Percentiles rank a stretch among this genome's conserved stretches.
Conservation (phyloP, 1,140 invertebrate genomes). For the Drosophila kepulauana region DNA sequence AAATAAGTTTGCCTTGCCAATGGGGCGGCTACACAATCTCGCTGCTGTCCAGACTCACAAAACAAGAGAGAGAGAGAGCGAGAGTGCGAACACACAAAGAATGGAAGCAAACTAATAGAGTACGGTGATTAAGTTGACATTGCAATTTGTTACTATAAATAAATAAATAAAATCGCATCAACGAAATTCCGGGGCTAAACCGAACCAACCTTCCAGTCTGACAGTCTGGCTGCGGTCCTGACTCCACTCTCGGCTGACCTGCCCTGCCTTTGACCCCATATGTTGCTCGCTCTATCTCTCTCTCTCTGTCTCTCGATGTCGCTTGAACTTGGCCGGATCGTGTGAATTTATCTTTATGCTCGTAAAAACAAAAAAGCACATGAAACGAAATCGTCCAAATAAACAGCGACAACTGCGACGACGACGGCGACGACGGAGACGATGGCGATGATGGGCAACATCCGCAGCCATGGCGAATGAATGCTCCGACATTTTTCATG, state of each 20-base stretch:
- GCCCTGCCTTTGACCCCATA: not conserved
- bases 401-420: slow-evolving; percentile 63
- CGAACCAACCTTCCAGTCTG: slow-evolving; percentile 5
- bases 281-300: not conserved
- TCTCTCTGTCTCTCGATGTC: not conserved
- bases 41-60: not conserved
- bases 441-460: slow-evolving; percentile 42
- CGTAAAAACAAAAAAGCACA: slow-evolving; percentile 74
- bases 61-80: not conserved
- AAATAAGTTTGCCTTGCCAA: slow-evolving; percentile 63
- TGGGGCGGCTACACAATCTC: slow-evolving; percentile 1
- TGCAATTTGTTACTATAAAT: slow-evolving; percentile 83
- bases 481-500: slow-evolving; percentile 76
- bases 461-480: slow-evolving; percentile 53
- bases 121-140: slow-evolving; percentile 80
- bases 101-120: slow-evolving; percentile 71
- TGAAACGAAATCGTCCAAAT: slow-evolving; percentile 74
- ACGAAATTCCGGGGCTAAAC: slow-evolving; percentile 41
- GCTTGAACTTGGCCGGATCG: slow-evolving; percentile 56
- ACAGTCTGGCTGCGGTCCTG: not conserved
- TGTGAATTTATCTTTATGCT: slow-evolving; percentile 81
- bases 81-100: slow-evolving; percentile 33
- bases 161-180: slow-evolving; percentile 80
- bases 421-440: slow-evolving; percentile 34
- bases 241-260: not conserved